Conservation (phyloP, 2,888 invertebrate genomes). For the Nemotelus nigrinus region DNA sequence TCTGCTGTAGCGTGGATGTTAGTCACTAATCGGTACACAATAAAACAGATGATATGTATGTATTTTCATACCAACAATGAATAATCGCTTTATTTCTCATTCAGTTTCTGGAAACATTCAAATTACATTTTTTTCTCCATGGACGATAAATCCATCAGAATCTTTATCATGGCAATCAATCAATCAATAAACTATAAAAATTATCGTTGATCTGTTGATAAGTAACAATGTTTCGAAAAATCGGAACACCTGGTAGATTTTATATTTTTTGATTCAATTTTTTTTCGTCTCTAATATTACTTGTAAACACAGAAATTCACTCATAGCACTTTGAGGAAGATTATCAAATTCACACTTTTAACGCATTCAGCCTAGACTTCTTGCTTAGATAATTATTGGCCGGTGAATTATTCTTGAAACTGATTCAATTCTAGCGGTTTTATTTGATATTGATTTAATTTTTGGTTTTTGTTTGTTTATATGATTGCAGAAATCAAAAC, state of each 20-base stretch:
- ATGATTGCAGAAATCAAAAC: constrained; percentile 68
- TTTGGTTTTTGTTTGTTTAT: neutral
- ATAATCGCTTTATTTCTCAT: too few relatives aligned
- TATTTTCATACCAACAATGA: too few relatives aligned
- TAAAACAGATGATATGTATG: too few relatives aligned
- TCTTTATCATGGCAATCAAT: neutral
- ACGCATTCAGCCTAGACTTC: neutral
- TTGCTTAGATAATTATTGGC: neutral
- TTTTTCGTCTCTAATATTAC: neutral
- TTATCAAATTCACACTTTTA: too few relatives aligned
- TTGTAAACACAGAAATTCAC: neutral
- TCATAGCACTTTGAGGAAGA: too few relatives aligned
- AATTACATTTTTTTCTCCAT: too few relatives aligned
- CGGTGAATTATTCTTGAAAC: neutral
- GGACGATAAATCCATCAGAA: too few relatives aligned
- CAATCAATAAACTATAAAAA: neutral
- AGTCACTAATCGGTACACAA: too few relatives aligned
- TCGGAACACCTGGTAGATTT: constrained; percentile 20
- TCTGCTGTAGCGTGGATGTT: too few relatives aligned
- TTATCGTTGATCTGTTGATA: neutral
- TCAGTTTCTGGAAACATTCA: too few relatives aligned
- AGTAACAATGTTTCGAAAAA: constrained; percentile 5
- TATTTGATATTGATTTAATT: neutral
- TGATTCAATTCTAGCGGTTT: neutral
- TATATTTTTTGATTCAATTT: neutral